Evolutionary conservation across 2,888 invertebrate species (phyloP), one percentile per base, ranked within the genome.

Genomic region (Physocephala rufipes): DNA sequence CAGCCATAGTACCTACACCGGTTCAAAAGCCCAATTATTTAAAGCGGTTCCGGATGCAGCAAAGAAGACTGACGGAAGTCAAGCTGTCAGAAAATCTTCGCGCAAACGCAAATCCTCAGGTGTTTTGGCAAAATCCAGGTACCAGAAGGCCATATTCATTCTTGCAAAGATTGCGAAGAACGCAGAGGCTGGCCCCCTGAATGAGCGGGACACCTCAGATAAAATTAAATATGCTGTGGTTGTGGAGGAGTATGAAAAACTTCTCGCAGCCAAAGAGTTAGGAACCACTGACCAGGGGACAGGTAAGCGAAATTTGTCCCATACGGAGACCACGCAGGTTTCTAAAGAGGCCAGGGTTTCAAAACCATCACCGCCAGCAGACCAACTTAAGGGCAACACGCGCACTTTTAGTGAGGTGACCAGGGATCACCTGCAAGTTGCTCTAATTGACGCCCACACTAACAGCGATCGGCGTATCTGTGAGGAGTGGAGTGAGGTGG

Each of bases 81-180:
- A 49, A 12, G 19, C 49, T n/a, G 19, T 49, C 49, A n/a, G 12
- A 19, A 49, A 49, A 19, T 19, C 49, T 19, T 49, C 49, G 12
- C 3, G 49, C 49, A 49, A 3, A 19, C 49, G 49, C 3, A 49
- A 49, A n/a, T 49, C 49, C 49, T n/a, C 36, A 36, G 36, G 36
- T 36, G 36, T 36, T 9, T 9, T 36, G 5, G 36, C 36, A 9
- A 36, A 36, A 9, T 7, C 36, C 5, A 36, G 36, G 9, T 36
- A 36, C 36, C 36, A 36, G 36, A 61, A 61, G 36, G 36, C 61
- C 36, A 16, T 15, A n/a, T 61, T 61, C 61, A 61, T 61, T 12
- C 61, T 61, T 1, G 21, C 7, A 16, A 61, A 28, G 61, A 61
- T 61, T 61, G 30, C 61, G 13, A 58, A 28, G 58, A 61, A 61